Evolutionary conservation across 1,140 invertebrate genomes (phyloP), one percentile per base, ranked within the genome.

Genomic region (Bombus sylvicola): DNA sequence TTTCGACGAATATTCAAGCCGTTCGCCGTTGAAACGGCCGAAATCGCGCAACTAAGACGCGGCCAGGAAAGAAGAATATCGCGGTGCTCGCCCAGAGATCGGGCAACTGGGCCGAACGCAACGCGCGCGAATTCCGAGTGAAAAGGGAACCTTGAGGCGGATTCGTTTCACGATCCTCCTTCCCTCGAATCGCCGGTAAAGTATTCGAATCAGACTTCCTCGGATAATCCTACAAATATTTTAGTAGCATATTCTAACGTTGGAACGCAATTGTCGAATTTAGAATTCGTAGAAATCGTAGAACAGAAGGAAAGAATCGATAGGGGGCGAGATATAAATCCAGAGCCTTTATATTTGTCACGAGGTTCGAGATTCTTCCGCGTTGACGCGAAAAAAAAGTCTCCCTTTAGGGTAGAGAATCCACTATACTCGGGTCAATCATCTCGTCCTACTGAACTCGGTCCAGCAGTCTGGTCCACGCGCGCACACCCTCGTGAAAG

Each of bases 31-130:
- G 31, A 80, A 64, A 18, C 81, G 39, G n/a, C 15, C 47, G n/a
- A 43, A 75, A 81, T 81, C 69, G 79, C 34, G 47, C 13, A 85
- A 85, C 57, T 81, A 85, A 85, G 84, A 85, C 84, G 79, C 59
- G 59, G 66, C 41, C 69, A 47, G 76, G 37, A 66, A 81, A 66
- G 57, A 41, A 72, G 84, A 74, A 74, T 2, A 15, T 73, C 73
- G 76, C 39, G 37, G 10, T 18, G 59, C n/a, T 18, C 12, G 57
- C 2, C 15, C 9, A 59, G 74, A 76, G 13, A 37, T 47, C n/a
- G 71, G 39, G 4, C 69, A 85, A 80, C 86, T 85, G 81, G 87
- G 80, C n/a, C 87, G 84, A 83, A 41, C n/a, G 43, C 43, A 72
- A 41, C 47, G 47, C 37, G 39, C 25, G 47, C 2, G 37, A 68